Evolutionary conservation across 1,140 invertebrate species (phyloP).

Genomic region (Stegodyphus dumicola): DNA sequence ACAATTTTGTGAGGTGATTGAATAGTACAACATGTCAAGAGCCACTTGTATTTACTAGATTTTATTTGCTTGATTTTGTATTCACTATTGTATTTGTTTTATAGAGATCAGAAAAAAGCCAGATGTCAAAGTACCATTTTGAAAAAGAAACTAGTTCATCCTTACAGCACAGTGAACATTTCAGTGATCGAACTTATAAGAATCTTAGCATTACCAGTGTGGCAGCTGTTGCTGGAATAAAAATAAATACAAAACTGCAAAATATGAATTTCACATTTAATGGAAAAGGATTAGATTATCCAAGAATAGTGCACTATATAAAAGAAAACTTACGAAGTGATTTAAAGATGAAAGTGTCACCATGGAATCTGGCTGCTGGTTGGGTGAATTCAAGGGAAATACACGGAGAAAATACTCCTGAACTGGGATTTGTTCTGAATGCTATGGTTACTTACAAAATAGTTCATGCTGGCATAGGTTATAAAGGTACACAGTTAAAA

Average conservation of each 20-base stretch:
- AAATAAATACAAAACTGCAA: constrained; percentile 53
- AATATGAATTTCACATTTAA: constrained; percentile 15
- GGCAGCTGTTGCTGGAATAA: constrained; percentile 49
- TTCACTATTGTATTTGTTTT: neutral
- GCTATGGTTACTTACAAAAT: constrained; percentile 79
- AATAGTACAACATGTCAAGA: too few species aligned
- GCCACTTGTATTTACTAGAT: neutral
- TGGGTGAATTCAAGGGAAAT: constrained; percentile 78
- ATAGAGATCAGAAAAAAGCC: constrained; percentile 14
- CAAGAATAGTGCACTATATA: constrained; percentile 31
- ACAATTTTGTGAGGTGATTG: too few species aligned
- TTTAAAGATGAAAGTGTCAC: constrained; percentile 54
- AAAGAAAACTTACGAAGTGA: constrained; percentile 31
- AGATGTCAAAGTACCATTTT: constrained; percentile 30
- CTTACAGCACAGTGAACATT: constrained; percentile 9
- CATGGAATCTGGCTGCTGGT: constrained; percentile 61
- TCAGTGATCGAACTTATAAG: constrained; percentile 5
- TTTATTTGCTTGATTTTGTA: neutral
- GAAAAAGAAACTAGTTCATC: constrained; percentile 16
- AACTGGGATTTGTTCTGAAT: constrained; percentile 78
- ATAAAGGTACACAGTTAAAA: constrained; percentile 90
- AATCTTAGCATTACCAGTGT: constrained; percentile 51
- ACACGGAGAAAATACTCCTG: constrained; percentile 71
- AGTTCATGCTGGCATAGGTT: constrained; percentile 77
- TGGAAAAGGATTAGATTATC: neutral